Conservation (phyloP, 2,888 invertebrate species). For the Nebria salina region DNA sequence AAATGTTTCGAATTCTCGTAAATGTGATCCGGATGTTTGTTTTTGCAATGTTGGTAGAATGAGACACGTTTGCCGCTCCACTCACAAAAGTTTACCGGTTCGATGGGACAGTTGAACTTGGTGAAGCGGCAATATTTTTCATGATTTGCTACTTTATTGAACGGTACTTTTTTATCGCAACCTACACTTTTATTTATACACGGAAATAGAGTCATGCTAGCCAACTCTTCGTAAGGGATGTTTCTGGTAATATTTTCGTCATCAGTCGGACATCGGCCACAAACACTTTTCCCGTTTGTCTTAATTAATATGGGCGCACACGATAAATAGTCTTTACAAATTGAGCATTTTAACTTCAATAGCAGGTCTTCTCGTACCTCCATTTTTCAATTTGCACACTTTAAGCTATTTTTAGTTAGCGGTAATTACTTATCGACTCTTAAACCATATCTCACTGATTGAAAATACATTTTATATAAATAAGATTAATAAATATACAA, state of each 20-base stretch:
- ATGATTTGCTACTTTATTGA: not conserved
- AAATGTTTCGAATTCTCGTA: not conserved
- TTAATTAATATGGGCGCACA: not conserved
- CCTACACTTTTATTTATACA: not conserved
- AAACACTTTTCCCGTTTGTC: not conserved
- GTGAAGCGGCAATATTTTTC: slow-evolving; percentile 5
- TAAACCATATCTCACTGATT: too few species aligned
- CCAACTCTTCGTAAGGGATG: not conserved
- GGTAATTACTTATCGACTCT: too few species aligned
- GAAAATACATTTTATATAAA: too few species aligned
- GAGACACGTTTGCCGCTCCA: not conserved
- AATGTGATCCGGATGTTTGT: not conserved
- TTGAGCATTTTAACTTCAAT: slow-evolving; percentile 7
- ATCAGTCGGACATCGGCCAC: not conserved
- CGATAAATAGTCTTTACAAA: slow-evolving; percentile 9
- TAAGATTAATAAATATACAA: too few species aligned
- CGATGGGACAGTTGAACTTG: not conserved
- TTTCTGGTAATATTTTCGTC: not conserved
- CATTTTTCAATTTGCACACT: not conserved
- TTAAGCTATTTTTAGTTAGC: not conserved
- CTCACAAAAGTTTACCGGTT: not conserved
- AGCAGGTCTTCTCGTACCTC: not conserved
- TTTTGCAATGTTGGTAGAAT: slow-evolving; percentile 4
- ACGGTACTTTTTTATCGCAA: not conserved
- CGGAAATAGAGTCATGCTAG: not conserved